A percentile compares a stretch with the other conserved stretches of the same genome.
Conservation (phyloP, 2,113 vertebrate genomes). For the Oncorhynchus gorbuscha region DNA sequence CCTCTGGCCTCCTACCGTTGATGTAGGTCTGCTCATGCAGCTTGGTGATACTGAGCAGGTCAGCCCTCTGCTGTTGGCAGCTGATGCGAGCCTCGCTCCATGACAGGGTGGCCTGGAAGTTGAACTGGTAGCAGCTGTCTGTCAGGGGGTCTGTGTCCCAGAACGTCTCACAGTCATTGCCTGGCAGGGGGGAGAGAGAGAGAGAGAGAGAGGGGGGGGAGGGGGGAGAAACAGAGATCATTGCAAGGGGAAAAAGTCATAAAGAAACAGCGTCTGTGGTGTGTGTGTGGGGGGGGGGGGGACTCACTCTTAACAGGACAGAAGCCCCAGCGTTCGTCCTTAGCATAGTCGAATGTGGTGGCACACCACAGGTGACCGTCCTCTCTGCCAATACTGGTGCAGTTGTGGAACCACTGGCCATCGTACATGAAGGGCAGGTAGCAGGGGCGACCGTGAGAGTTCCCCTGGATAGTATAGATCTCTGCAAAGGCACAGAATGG, state of each 20-base stretch:
- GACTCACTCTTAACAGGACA: constrained; percentile 93
- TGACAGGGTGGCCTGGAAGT: constrained; percentile 90
- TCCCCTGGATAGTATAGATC: constrained; percentile 97
- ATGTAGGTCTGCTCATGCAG: constrained; percentile 77
- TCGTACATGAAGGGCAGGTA: constrained; percentile 95
- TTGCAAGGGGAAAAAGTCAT: background rate
- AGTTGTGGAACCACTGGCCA: constrained; percentile 91
- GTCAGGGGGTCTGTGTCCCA: constrained; percentile 95
- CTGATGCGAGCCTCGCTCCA: constrained; percentile 75
- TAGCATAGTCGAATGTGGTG: constrained; percentile 90
- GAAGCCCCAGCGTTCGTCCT: constrained; percentile 95
- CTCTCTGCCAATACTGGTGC: constrained; percentile 88
- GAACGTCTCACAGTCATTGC: constrained; percentile 87
- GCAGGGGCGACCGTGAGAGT: constrained; percentile 91
- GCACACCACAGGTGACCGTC: constrained; percentile 96
- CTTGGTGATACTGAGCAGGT: constrained; percentile 93
- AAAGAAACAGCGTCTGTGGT: background rate
- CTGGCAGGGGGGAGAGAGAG: constrained; percentile 53
- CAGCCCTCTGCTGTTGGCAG: constrained; percentile 92
- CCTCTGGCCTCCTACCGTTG: background rate
- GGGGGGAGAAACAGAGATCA: background rate
- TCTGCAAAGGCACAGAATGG: constrained; percentile 66
- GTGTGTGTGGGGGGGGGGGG: background rate
- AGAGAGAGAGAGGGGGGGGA: background rate
- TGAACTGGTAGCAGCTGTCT: constrained; percentile 97